Base-by-base conservation (phyloP, 92 coral and sea anemone species). In the Porites evermanni region DNA sequence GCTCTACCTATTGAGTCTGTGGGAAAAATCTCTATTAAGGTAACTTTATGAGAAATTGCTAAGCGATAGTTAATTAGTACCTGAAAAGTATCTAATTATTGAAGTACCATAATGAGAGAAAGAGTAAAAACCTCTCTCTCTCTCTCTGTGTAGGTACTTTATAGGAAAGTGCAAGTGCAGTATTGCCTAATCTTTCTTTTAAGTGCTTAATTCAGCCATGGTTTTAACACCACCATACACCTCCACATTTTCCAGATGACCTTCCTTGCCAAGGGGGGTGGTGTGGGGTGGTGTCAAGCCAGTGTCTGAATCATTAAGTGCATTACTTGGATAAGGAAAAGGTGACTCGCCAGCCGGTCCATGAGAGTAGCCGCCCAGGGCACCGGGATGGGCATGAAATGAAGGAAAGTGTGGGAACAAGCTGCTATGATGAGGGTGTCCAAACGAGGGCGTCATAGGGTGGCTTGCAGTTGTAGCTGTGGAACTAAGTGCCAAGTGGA, bases 341-440 rank as follows among this genome's bases (percentile, higher is more conserved):
- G 97, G 84, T 63, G 97, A 77, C 84, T 91, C 97, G 81, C 88
- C 94, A 85, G 88, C 76, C 54, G 92, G 94, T 59, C 94, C 93
- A 53, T 91, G 98, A 51, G 90, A 88, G 77, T 95, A 93, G 63
- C 47, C 6, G 47, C 93, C 92, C 75, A 95, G 38, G 21, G 95
- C 94, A 53, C 95, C 94, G 18, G 95, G 81, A 68, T 91, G 94
- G 56, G 95, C 84, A 77, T 89, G 95, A 68, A 92, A 93, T 23
- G 98, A 83, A 16, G 94, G 90, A 88, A 95, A 95, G 79, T 95
- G 98, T 13, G 96, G 96, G 83, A 92, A 95, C 85, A 95, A 84
- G 59, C 91, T 53, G 80, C 94, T 81, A 54, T 90, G 98, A 69
- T 77, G 91, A 70, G 91, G 53, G 77, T 84, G 91, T n/a, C 95